Evolutionary conservation across 2,113 vertebrate species (phyloP), one percentile per base, ranked within the genome.

Genomic region (Triplophysa tibetana): DNA sequence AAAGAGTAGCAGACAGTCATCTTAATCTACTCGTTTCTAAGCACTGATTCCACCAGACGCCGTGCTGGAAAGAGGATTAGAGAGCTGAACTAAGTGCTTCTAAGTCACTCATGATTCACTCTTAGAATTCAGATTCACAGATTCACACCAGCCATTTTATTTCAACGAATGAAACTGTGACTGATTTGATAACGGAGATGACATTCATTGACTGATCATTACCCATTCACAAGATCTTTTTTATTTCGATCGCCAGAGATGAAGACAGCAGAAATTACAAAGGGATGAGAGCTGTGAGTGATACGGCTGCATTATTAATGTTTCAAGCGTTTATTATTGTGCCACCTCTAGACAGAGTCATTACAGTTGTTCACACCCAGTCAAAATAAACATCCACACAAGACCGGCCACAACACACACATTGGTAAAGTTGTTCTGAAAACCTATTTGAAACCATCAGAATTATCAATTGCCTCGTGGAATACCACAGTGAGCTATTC

Each of bases 11-110:
- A 50, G 26, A 4, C 45, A 10, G 21, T 70, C 65, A 43, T 21
- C 48, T 78, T 62, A 70, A 70, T 78, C 66, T 70, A 13, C 23
- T 21, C 41, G n/a, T 48, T 68, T 68, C 66, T 68, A 3, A 61
- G 45, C 77, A 69, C 52, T 2, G 19, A 50, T 61, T 79, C 24
- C 7, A 38, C 17, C 58, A 8, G 58, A 26, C 19, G 24, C 8
- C 4, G 10, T 3, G 41, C 56, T 52, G 66, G 17, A 79, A 79
- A 79, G 58, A 79, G 58, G 67, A 79, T 79, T 70, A 70, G 67
- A 62, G 23, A 61, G 19, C 33, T 56, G 19, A 68, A 38, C 24
- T 7, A 54, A 19, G 14, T 24, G 41, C 33, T 19, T 60, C 43
- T 54, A 43, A 77, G 33, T 77, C 80, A 45, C 58, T 82, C 19